Percentiles rank a stretch among this genome's conserved stretches.
Evolutionary conservation across 2,888 invertebrate species (phyloP).

Genomic region (Muscina levida): DNA sequence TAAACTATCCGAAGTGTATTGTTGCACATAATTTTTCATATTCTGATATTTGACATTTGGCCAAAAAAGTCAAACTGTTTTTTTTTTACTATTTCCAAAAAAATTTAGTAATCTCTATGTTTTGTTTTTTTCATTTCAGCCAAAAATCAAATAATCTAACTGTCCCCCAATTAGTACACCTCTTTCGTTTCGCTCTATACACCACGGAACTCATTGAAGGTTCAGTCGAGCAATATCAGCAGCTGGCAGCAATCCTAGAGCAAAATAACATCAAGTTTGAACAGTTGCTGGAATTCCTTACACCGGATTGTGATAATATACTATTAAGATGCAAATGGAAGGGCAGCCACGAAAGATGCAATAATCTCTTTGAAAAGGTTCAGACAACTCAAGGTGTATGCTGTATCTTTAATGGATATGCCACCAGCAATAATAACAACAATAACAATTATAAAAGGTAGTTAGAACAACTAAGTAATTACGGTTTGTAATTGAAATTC

Average conservation of each 20-base stretch:
- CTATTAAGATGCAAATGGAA: constrained; percentile 83
- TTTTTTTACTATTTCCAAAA: too few species aligned
- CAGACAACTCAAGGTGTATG: constrained; percentile 83
- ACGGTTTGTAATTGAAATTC: neutral
- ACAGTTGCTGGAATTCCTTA: constrained; percentile 73
- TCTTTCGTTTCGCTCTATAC: constrained; percentile 69
- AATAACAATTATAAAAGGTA: constrained; percentile 31
- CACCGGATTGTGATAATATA: constrained; percentile 81
- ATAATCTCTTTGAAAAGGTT: constrained; percentile 80
- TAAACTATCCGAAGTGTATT: too few species aligned
- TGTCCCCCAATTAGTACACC: constrained; percentile 50
- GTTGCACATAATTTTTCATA: too few species aligned
- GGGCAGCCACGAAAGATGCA: constrained; percentile 81
- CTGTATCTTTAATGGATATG: constrained; percentile 79
- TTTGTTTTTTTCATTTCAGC: constrained; percentile 33
- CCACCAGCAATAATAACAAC: too few species aligned
- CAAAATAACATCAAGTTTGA: constrained; percentile 68
- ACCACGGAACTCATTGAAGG: constrained; percentile 59
- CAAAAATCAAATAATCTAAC: constrained; percentile 30
- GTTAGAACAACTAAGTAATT: neutral
- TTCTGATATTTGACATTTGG: too few species aligned
- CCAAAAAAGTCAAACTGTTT: too few species aligned
- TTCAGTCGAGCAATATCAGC: constrained; percentile 56
- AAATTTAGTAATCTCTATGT: too few species aligned
- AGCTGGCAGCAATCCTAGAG: constrained; percentile 67